Base-by-base conservation (phyloP, 2,797 vertebrate species). In the Allobates femoralis region DNA sequence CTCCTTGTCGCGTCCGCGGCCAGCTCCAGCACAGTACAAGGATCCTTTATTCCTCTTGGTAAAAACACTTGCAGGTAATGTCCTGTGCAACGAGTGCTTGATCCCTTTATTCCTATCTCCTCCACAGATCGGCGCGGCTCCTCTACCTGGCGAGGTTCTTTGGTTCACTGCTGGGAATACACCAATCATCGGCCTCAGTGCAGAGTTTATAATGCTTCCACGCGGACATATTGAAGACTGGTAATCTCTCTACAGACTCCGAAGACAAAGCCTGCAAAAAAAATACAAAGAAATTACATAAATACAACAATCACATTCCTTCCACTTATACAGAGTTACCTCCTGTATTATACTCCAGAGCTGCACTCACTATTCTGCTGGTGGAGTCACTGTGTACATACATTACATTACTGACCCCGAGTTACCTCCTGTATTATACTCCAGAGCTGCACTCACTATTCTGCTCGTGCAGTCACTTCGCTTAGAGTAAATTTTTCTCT, bases 161-260 rank as follows among this genome's bases (percentile, higher is more conserved):
- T 85, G 98, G 97, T 32, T 95, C 97, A 90, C 91, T 99, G 90
- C 97, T 99, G 77, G 98, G 98, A 89, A 98, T 94, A 90, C 96
- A 99, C 98, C 98, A 99, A 91, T 99, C 98, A 18, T 97, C 98
- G 0, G 98, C 97, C 91, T 98, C 98, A 0, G 79, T 95, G 89
- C 90, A 94, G 34, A 93, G 82, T 86, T 97, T 97, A 90, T 99
- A 99, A 92, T 98, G 98, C 89, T 97, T 96, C 81, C 95, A 95
- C 84, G 96, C 96, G 0, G 98, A 99, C 90, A 96, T 98, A 92
- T 99, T 99, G 93, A 99, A 99, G 88, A 99, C 97, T 0, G 98
- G 98, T 53, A 99, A 95, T 89, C 98, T 96, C 92, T 99, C 98
- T 89, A 99, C 60, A 0, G 98, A 99, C 75, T 99, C 97, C 11